Evolutionary conservation across 2,888 invertebrate species (phyloP).

Genomic region (Synergus laeviventris): DNA sequence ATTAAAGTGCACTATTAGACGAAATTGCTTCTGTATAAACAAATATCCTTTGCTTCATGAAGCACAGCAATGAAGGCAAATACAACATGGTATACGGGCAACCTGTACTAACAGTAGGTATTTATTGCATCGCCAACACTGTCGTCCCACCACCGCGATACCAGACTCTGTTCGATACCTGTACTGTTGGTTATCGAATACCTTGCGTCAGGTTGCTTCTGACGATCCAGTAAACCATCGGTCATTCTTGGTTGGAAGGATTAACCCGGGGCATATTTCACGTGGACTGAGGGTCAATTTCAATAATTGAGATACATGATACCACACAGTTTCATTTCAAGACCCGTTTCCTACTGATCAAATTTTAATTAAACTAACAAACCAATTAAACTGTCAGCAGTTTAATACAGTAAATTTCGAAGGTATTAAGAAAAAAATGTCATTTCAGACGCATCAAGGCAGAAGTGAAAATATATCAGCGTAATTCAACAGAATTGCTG

Average conservation of each 20-base stretch:
- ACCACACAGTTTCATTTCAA: constrained; percentile 17
- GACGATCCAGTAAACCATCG: constrained; percentile 8
- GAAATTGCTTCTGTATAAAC: no score
- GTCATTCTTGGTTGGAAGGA: constrained; percentile 12
- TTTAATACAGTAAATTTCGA: no score
- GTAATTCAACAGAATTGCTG: constrained; percentile 8
- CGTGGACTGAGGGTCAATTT: background rate
- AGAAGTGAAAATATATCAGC: background rate
- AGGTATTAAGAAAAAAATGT: background rate
- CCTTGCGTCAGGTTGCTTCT: constrained; percentile 13
- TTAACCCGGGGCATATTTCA: constrained; percentile 14
- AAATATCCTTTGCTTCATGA: no score
- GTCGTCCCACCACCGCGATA: background rate
- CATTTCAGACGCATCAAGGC: background rate
- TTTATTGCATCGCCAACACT: constrained; percentile 5
- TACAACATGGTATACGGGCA: background rate
- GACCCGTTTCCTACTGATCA: background rate
- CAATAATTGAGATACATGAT: background rate
- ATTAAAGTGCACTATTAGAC: background rate
- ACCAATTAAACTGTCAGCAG: no score
- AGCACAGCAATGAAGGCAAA: no score
- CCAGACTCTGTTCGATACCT: background rate
- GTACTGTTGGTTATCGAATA: constrained; percentile 15
- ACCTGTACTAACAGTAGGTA: background rate
- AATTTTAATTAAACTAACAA: background rate